These are phyloP conservation scores for Parnassius smintheus DNA, from an alignment of 2,888 invertebrate genomes.

Conservation along the genomic window DNA sequence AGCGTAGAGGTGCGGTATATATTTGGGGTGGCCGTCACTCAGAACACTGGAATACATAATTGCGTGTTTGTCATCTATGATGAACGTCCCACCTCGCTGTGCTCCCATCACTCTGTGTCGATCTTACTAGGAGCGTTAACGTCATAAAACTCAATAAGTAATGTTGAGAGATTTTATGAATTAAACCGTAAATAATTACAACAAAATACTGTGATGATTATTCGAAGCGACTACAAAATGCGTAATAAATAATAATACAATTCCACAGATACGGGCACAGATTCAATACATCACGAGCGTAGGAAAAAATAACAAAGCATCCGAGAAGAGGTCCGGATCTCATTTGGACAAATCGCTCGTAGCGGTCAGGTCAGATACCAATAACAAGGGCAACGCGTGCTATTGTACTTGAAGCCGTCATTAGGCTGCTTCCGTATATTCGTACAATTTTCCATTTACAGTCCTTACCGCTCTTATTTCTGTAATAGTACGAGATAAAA, in stretches of 20 bases:
- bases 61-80: too few species aligned
- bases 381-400: slow-evolving; percentile 77
- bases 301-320: slow-evolving; percentile 69
- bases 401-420: slow-evolving; percentile 76
- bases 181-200: too few species aligned
- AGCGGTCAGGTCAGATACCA: slow-evolving; percentile 80
- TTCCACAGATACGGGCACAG: slow-evolving; percentile 17
- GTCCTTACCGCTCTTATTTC: slow-evolving; percentile 44
- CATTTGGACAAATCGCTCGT: slow-evolving; percentile 80
- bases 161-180: too few species aligned
- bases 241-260: not conserved
- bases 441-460: slow-evolving; percentile 41
- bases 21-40: too few species aligned
- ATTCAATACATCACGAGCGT: slow-evolving; percentile 34
- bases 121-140: too few species aligned
- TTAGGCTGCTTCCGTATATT: slow-evolving; percentile 72
- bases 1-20: too few species aligned
- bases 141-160: too few species aligned
- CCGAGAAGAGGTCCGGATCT: slow-evolving; percentile 71
- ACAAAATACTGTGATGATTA: too few species aligned
- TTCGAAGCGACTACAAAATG: slow-evolving; percentile 2
- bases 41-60: too few species aligned
- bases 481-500: slow-evolving; percentile 41
- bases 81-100: not conserved
- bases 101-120: too few species aligned